These are phyloP conservation scores for Dendronephthya gigantea DNA, from an alignment of 64 coral and sea anemone genomes.

Conservation along the genomic window DNA sequence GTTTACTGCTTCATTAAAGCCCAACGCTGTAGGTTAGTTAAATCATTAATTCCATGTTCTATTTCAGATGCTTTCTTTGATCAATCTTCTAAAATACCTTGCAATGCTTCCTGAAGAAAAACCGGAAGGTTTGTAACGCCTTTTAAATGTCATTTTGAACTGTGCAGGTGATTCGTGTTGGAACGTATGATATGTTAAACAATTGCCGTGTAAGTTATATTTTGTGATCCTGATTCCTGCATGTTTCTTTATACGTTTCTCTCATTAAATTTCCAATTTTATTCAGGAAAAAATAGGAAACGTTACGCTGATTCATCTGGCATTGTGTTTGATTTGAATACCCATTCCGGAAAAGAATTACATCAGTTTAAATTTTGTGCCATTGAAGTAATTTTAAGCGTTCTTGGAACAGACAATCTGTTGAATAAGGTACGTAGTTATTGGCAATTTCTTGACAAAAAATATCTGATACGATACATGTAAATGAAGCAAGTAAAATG, in stretches of 20 bases:
- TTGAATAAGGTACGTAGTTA: constrained; percentile 45
- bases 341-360: constrained; percentile 72
- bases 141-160: too few relatives aligned
- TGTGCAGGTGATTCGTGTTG: too few relatives aligned
- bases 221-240: too few relatives aligned
- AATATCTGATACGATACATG: neutral
- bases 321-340: constrained; percentile 66
- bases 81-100: constrained; percentile 55
- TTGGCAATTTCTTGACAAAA: neutral
- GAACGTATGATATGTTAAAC: too few relatives aligned
- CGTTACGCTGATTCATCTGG: constrained; percentile 18
- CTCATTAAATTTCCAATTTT: neutral
- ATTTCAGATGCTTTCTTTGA: constrained; percentile 35
- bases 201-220: too few relatives aligned
- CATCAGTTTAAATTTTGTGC: constrained; percentile 69
- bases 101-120: constrained; percentile 56
- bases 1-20: too few relatives aligned
- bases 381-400: constrained; percentile 46
- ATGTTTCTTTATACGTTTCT: neutral
- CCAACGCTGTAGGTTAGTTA: too few relatives aligned
- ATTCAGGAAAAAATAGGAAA: neutral
- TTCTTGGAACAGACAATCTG: constrained; percentile 50
- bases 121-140: constrained; percentile 38
- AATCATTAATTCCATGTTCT: neutral
- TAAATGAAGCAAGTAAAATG: neutral